These are phyloP conservation scores for Zaprionus taronus DNA, from an alignment of 1,140 invertebrate genomes.

Conservation along the genomic window DNA sequence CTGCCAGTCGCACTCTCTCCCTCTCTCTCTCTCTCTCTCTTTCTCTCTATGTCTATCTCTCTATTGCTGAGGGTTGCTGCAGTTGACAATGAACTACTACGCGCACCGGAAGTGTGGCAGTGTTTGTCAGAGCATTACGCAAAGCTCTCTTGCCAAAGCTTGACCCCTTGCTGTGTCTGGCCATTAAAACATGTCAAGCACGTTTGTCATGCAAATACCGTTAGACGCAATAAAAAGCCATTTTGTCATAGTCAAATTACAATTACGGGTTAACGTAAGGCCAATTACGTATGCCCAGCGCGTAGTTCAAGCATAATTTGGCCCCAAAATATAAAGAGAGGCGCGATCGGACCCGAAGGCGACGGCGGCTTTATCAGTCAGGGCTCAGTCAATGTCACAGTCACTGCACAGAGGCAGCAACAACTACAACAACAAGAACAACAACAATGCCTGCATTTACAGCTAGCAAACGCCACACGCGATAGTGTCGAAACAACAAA, in stretches of 20 bases:
- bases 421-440: conserved; percentile 44
- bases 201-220: conserved; percentile 1
- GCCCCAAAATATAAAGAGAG: not conserved
- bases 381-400: conserved; percentile 72
- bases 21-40: conserved; percentile 4
- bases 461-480: conserved; percentile 61
- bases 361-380: conserved; percentile 33
- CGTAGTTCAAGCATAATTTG: not conserved
- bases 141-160: conserved; percentile 33
- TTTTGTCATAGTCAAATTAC: conserved; percentile 11
- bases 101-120: conserved; percentile 66
- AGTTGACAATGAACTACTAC: conserved; percentile 77
- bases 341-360: conserved; percentile 15
- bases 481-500: conserved; percentile 62
- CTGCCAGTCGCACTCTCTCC: not conserved
- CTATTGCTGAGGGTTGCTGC: conserved; percentile 29
- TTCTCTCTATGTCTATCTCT: conserved; percentile 11
- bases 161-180: conserved; percentile 1
- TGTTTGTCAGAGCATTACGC: conserved; percentile 54
- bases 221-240: not conserved
- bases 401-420: conserved; percentile 70
- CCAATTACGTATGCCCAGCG: conserved; percentile 2
- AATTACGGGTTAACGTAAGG: not conserved
- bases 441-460: conserved; percentile 62
- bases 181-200: conserved; percentile 9